Conservation (phyloP, 2,888 invertebrate species). For the Nymphalis urticae region DNA sequence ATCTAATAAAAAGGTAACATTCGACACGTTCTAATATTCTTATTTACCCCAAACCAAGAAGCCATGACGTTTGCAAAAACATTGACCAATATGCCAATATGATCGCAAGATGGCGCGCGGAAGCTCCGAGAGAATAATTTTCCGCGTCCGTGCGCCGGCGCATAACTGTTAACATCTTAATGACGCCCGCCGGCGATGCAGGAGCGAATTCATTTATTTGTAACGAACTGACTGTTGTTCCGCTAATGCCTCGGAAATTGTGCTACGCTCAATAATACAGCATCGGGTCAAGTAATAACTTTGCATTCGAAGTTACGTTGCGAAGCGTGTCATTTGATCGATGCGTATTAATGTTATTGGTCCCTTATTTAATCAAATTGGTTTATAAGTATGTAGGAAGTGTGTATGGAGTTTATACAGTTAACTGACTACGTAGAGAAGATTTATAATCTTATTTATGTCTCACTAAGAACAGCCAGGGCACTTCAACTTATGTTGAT, state of each 20-base stretch:
- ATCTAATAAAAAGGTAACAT: neutral
- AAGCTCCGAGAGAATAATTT: constrained; percentile 72
- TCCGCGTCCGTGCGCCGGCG: constrained; percentile 72
- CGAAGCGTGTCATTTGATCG: constrained; percentile 7
- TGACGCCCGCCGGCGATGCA: constrained; percentile 37
- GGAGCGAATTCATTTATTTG: constrained; percentile 36
- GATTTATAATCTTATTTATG: too few relatives aligned
- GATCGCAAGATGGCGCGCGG: constrained; percentile 49
- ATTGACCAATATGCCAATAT: constrained; percentile 34
- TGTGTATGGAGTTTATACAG: neutral
- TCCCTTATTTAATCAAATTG: neutral
- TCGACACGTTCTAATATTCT: constrained; percentile 10
- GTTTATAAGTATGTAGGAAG: constrained; percentile 7
- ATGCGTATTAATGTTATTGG: constrained; percentile 16
- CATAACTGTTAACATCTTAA: constrained; percentile 66
- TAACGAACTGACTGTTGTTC: constrained; percentile 25
- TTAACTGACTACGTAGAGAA: too few relatives aligned
- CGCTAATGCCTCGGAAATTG: constrained; percentile 19
- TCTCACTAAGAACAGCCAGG: too few relatives aligned
- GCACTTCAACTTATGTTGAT: too few relatives aligned
- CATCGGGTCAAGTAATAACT: constrained; percentile 16
- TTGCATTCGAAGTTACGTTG: constrained; percentile 11
- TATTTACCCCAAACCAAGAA: constrained; percentile 15
- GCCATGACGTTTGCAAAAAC: constrained; percentile 38
- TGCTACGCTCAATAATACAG: constrained; percentile 7